Conservation (phyloP, 2,888 invertebrate genomes). For the Troides aeacus region DNA sequence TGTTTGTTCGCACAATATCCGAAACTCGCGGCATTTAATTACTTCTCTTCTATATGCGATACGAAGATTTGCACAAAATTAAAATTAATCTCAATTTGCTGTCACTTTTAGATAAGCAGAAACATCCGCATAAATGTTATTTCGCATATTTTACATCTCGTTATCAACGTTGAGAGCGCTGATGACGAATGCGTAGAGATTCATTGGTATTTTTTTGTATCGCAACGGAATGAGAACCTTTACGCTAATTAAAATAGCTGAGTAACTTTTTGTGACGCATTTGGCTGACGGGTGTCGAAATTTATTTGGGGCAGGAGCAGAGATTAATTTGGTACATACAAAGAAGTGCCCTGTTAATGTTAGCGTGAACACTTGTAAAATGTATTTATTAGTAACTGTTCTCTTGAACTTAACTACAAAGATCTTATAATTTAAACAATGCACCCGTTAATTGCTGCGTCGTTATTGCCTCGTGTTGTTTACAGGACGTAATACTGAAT, state of each 20-base stretch:
- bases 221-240: slow-evolving; percentile 59
- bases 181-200: slow-evolving; percentile 55
- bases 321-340: slow-evolving; percentile 69
- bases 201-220: slow-evolving; percentile 61
- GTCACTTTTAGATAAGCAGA: slow-evolving; percentile 4
- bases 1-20: slow-evolving; percentile 57
- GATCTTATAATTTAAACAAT: slow-evolving; percentile 61
- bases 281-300: slow-evolving; percentile 63
- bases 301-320: slow-evolving; percentile 65
- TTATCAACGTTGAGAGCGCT: slow-evolving; percentile 34
- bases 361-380: slow-evolving; percentile 66
- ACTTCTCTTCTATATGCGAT: slow-evolving; percentile 52
- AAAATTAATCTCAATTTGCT: slow-evolving; percentile 26
- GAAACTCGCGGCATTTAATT: slow-evolving; percentile 62
- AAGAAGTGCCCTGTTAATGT: slow-evolving; percentile 58
- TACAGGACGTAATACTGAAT: slow-evolving; percentile 35
- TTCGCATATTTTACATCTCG: slow-evolving; percentile 13
- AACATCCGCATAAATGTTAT: slow-evolving; percentile 8
- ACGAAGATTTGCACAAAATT: slow-evolving; percentile 51
- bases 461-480: slow-evolving; percentile 52
- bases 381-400: slow-evolving; percentile 65
- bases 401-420: slow-evolving; percentile 50
- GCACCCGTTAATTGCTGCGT: slow-evolving; percentile 57
- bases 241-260: slow-evolving; percentile 78
- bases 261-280: slow-evolving; percentile 65